Evolutionary conservation across 53 echinoderm and acorn worm species (phyloP).

Genomic region (Paracentrotus lividus): DNA sequence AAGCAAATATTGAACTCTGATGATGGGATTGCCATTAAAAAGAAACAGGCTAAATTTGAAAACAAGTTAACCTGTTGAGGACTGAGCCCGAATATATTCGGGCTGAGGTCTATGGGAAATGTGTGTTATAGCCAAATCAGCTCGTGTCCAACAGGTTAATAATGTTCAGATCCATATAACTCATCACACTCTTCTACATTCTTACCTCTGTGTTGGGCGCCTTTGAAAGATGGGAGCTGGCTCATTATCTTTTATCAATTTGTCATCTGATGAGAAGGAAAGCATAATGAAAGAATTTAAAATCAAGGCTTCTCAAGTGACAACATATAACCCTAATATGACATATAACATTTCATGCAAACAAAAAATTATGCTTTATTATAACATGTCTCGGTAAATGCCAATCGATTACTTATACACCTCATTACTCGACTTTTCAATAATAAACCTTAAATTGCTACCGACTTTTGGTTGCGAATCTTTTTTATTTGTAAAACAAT

Average conservation of each 20-base stretch:
- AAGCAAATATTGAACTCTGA: too few relatives aligned
- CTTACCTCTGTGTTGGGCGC: slow-evolving; percentile 70
- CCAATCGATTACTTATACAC: too few relatives aligned
- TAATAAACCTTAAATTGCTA: neutral
- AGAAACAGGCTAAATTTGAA: too few relatives aligned
- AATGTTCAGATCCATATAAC: neutral
- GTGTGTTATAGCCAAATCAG: too few relatives aligned
- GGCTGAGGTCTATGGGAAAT: too few relatives aligned
- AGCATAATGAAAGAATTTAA: neutral
- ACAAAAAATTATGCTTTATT: too few relatives aligned
- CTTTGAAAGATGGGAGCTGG: slow-evolving; percentile 71
- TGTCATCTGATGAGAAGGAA: slow-evolving; percentile 48
- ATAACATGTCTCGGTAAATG: too few relatives aligned
- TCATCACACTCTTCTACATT: neutral
- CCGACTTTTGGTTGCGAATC: neutral
- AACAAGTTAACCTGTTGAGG: too few relatives aligned
- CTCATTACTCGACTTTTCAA: neutral
- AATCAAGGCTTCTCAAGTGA: neutral
- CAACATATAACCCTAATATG: neutral
- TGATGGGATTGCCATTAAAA: too few relatives aligned
- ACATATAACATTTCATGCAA: neutral
- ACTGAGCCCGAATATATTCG: too few relatives aligned
- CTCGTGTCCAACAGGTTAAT: neutral
- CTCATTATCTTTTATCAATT: slow-evolving; percentile 63
- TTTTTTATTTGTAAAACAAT: neutral